Conservation (phyloP, 2,888 invertebrate species). For the Hyposoter didymator region DNA sequence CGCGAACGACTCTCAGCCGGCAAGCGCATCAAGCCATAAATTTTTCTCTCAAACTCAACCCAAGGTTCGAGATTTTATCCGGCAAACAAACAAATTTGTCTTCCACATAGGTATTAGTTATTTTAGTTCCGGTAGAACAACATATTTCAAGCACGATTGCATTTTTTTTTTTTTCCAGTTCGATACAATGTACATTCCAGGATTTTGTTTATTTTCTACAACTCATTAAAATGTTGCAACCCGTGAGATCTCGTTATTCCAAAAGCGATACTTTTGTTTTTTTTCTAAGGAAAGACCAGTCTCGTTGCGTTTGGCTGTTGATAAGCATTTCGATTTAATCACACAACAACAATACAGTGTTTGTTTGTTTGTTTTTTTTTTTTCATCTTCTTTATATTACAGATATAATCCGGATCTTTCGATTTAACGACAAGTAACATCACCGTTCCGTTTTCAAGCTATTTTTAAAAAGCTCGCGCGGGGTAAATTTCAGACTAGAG, state of each 20-base stretch:
- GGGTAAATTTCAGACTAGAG: conserved; percentile 4
- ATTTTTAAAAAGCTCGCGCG: conserved; percentile 13
- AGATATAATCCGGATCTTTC: conserved; percentile 80
- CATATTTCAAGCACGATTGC: not conserved
- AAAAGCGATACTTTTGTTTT: not conserved
- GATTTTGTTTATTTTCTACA: conserved; percentile 3
- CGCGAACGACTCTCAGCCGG: conserved; percentile 85
- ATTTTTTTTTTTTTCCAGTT: not conserved
- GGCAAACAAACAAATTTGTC: conserved; percentile 9
- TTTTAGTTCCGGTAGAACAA: not conserved
- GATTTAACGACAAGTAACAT: conserved; percentile 81
- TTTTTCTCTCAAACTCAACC: not conserved
- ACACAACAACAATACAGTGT: conserved; percentile 84
- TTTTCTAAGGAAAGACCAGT: not conserved
- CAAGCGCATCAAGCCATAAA: conserved; percentile 52
- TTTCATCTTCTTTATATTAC: conserved; percentile 77
- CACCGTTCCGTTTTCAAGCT: conserved; percentile 60
- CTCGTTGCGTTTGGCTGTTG: conserved; percentile 53
- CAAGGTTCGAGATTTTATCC: not conserved
- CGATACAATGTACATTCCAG: conserved; percentile 45
- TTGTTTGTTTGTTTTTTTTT: conserved; percentile 69
- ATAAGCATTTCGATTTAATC: conserved; percentile 81
- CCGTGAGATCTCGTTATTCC: not conserved
- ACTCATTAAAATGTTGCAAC: conserved; percentile 29
- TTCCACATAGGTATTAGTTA: conserved; percentile 44